phyloP scores from a whole-genome alignment of 2,113 vertebrate genomes.

The Microcebus murinus region DNA sequence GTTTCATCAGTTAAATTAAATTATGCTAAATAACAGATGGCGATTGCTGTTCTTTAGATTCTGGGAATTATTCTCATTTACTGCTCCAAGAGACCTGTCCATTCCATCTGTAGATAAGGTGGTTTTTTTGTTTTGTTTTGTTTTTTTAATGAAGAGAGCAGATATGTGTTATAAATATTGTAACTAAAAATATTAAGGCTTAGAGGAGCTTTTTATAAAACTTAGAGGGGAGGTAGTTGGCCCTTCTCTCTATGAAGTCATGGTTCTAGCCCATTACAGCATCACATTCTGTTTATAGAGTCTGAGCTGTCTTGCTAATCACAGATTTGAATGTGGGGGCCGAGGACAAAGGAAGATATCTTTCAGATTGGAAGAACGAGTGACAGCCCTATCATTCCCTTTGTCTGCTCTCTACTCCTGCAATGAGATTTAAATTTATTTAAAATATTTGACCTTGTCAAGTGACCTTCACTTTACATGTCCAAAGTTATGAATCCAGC shows the following conservation, averaged over 20 bases:
- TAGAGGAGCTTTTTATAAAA: not conserved
- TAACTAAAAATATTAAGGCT: not conserved
- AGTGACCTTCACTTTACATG: not conserved
- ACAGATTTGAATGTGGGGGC: not conserved
- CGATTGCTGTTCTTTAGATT: not conserved
- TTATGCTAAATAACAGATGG: constrained; percentile 24
- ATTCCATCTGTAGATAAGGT: not conserved
- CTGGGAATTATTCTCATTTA: not conserved
- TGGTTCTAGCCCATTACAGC: not conserved
- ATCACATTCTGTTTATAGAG: constrained; percentile 21
- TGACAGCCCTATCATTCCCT: constrained; percentile 32
- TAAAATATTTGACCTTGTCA: constrained; percentile 71
- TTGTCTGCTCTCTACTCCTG: not conserved
- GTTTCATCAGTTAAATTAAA: not conserved
- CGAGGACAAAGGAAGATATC: constrained; percentile 38
- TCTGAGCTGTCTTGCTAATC: constrained; percentile 28
- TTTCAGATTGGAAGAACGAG: not conserved
- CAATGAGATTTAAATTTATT: constrained; percentile 55
- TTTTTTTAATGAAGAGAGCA: not conserved
- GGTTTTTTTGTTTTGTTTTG: not conserved
- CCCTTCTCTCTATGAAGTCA: not conserved
- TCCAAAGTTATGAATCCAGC: constrained; percentile 1
- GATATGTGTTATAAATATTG: constrained; percentile 21
- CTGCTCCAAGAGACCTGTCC: not conserved
- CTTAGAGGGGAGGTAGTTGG: not conserved